Percentiles rank a stretch among this genome's conserved stretches.
Evolutionary conservation across 2,888 invertebrate genomes (phyloP).

Genomic region (Mythimna vitellina): DNA sequence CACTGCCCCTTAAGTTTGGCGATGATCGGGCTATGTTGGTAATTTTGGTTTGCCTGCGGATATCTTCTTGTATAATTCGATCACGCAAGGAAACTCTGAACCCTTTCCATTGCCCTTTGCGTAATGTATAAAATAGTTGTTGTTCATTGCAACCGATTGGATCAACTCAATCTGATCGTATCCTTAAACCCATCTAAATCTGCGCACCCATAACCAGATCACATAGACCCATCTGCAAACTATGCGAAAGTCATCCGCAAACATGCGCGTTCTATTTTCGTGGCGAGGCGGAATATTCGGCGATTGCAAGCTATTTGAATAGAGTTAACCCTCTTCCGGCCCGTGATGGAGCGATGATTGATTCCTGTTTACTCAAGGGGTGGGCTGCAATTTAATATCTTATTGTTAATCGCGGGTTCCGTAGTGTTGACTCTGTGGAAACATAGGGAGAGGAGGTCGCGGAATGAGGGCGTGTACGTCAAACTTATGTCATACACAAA

Average conservation of each 20-base stretch:
- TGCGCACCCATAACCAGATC: constrained; percentile 8
- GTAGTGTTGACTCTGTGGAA: constrained; percentile 75
- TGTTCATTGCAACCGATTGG: not conserved
- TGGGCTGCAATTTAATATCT: constrained; percentile 84
- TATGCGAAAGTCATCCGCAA: constrained; percentile 45
- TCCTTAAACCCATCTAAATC: not conserved
- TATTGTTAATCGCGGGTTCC: constrained; percentile 85
- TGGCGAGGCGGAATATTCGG: constrained; percentile 75
- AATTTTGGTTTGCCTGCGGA: no score
- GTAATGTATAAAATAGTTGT: not conserved
- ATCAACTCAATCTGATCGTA: not conserved
- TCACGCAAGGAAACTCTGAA: no score
- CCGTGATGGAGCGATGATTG: constrained; percentile 87
- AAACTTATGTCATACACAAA: not conserved
- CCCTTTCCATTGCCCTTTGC: no score
- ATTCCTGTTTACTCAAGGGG: constrained; percentile 88
- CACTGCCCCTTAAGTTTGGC: no score
- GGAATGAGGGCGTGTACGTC: constrained; percentile 17
- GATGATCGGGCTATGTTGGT: no score
- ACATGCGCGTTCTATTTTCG: constrained; percentile 68
- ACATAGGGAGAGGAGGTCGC: constrained; percentile 39
- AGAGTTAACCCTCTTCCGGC: constrained; percentile 85
- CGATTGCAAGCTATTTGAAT: constrained; percentile 84
- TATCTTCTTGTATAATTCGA: no score
- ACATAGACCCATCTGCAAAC: constrained; percentile 30